Base-by-base conservation (phyloP, 2,888 invertebrate species). In the Drosophila barbarae region DNA sequence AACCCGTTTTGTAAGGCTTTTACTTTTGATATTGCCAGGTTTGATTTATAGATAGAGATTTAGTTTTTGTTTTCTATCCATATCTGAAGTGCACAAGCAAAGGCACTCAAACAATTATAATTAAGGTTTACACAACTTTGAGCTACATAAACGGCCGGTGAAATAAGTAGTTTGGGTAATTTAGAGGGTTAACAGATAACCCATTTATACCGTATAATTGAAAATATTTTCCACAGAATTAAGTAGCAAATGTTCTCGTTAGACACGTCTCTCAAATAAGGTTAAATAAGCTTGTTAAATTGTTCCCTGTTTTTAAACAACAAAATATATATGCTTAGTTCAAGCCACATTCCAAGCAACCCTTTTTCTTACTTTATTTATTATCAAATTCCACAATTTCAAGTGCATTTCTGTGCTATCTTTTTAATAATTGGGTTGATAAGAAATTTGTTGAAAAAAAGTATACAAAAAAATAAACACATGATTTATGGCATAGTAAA, bases 21-120 rank as follows among this genome's bases (percentile, higher is more conserved):
- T 73, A 71, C 61, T 73, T 77, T 81, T 65, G 28, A 64, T 51
- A 46, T 30, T 44, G 36, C 3, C 42, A 30, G 12, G 21, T 42
- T 57, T 35, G 42, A 39, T 28, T 56, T 51, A 8, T 18, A 18
- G 15, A 46, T 30, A 46, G 18, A 44, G 32, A 30, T 51, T 5
- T 10, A 30, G 21, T 21, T 60, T 47, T 38, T 18, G n/a, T 9
- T 10, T 39, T 50, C 3, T 15, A 7, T 8, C 13, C 10, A 38
- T 38, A 36, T 56, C 13, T 26, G 6, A 26, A 34, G 7, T 28
- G 13, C 47, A 26, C 10, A 6, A 26, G 35, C 12, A 10, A 41
- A 41, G 5, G 6, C 28, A 28, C 55, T 54, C 9, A n/a, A 21
- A 39, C n/a, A 49, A 23, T 15, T 63, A 23, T 34, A 47, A 28